phyloP scores from a whole-genome alignment of 1,140 invertebrate species.

The Calephelis virginiensis region DNA sequence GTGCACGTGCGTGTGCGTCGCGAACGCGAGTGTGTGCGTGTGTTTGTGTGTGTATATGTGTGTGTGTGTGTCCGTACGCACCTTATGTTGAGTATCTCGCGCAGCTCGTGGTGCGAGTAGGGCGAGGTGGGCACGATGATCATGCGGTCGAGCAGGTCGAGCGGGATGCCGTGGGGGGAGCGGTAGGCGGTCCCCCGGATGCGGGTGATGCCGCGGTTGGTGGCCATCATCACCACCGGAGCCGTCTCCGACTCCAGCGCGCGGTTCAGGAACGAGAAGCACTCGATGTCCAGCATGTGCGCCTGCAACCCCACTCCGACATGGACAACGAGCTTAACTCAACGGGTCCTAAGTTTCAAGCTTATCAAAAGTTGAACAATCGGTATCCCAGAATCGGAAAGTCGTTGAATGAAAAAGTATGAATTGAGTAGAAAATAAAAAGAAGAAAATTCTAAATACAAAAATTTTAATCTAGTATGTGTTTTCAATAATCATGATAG shows the following conservation, averaged over 20 bases:
- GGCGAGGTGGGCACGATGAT: constrained; percentile 96
- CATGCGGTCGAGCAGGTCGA: constrained; percentile 97
- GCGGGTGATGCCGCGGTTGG: constrained; percentile 97
- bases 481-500: too few relatives aligned
- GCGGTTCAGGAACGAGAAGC: constrained; percentile 98
- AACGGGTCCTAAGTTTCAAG: too few relatives aligned
- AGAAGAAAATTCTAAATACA: too few relatives aligned
- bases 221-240: constrained; percentile 98
- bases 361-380: too few relatives aligned
- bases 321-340: neutral
- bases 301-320: constrained; percentile 79
- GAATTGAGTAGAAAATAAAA: too few relatives aligned
- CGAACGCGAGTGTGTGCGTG: too few relatives aligned
- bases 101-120: constrained; percentile 93
- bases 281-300: constrained; percentile 99
- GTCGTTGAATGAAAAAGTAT: too few relatives aligned
- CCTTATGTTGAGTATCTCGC: constrained; percentile 95
- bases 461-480: too few relatives aligned
- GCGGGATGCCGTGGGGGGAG: constrained; percentile 96
- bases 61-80: constrained; percentile 40
- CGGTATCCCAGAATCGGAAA: too few relatives aligned
- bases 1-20: too few relatives aligned
- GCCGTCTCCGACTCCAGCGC: constrained; percentile 98
- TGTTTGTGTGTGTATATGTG: neutral
- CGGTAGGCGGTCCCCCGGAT: constrained; percentile 96